These are phyloP conservation scores for Megalurothrips usitatus DNA, from an alignment of 2,888 invertebrate species.

Conservation along the genomic window DNA sequence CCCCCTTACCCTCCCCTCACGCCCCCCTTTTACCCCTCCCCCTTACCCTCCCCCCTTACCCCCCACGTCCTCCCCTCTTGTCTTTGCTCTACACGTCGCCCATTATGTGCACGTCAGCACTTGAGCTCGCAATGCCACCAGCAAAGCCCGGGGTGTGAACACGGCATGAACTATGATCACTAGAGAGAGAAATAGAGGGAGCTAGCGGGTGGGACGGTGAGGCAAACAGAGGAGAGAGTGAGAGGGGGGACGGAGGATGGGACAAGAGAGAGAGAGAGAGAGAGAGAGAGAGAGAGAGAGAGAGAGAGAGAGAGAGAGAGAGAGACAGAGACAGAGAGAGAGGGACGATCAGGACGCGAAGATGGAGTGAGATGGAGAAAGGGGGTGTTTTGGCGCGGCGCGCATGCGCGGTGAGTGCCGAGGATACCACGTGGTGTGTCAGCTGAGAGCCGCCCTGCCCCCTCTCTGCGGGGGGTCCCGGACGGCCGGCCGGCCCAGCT, in stretches of 20 bases:
- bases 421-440: slow-evolving; percentile 12
- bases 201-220: neutral
- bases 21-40: too few species aligned
- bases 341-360: neutral
- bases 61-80: too few species aligned
- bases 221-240: neutral
- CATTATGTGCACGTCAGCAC: too few species aligned
- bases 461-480: neutral
- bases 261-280: neutral
- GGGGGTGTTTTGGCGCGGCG: slow-evolving; percentile 1
- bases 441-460: neutral
- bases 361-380: neutral
- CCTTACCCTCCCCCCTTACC: too few species aligned
- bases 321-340: neutral
- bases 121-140: too few species aligned
- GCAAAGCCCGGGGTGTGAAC: too few species aligned
- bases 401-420: neutral
- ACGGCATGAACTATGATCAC: too few species aligned
- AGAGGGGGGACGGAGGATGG: neutral
- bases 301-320: neutral
- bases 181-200: neutral
- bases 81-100: too few species aligned
- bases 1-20: too few species aligned
- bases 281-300: neutral
- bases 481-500: neutral